A percentile compares a stretch with the other conserved stretches of the same genome.
These are phyloP conservation scores for Zaprionus kolodkinae DNA, from an alignment of 1,140 invertebrate genomes.

Conservation along the genomic window DNA sequence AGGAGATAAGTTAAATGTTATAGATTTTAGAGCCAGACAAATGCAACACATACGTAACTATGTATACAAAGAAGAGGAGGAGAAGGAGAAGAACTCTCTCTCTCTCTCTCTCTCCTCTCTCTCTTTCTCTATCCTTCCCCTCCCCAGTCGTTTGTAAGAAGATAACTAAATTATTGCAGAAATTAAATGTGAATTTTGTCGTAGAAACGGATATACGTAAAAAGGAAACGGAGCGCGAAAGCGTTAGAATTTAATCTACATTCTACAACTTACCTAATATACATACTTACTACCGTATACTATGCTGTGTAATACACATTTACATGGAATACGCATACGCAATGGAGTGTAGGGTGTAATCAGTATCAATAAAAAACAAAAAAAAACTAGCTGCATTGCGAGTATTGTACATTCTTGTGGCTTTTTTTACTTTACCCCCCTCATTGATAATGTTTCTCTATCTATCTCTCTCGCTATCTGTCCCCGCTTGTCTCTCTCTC, in stretches of 20 bases:
- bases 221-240: constrained; percentile 40
- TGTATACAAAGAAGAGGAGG: constrained; percentile 44
- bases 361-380: constrained; percentile 39
- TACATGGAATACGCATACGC: constrained; percentile 26
- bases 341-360: background rate
- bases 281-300: constrained; percentile 47
- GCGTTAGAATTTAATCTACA: constrained; percentile 56
- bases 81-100: constrained; percentile 9
- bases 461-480: constrained; percentile 10
- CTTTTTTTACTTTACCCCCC: constrained; percentile 60
- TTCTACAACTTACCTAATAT: constrained; percentile 58
- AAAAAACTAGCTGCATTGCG: constrained; percentile 48
- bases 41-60: constrained; percentile 66
- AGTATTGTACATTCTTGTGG: constrained; percentile 71
- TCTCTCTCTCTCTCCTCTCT: background rate
- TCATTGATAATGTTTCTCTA: constrained; percentile 45
- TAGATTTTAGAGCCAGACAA: constrained; percentile 71
- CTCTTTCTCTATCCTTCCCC: constrained; percentile 7
- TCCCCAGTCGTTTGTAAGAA: constrained; percentile 51
- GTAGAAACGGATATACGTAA: constrained; percentile 82
- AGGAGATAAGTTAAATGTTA: constrained; percentile 79
- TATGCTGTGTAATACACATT: constrained; percentile 39
- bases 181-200: constrained; percentile 79
- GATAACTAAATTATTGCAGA: constrained; percentile 67
- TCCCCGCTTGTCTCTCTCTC: background rate